These are phyloP conservation scores for Hippopotamus amphibius DNA, from an alignment of 2,113 vertebrate species.

Conservation along the genomic window DNA sequence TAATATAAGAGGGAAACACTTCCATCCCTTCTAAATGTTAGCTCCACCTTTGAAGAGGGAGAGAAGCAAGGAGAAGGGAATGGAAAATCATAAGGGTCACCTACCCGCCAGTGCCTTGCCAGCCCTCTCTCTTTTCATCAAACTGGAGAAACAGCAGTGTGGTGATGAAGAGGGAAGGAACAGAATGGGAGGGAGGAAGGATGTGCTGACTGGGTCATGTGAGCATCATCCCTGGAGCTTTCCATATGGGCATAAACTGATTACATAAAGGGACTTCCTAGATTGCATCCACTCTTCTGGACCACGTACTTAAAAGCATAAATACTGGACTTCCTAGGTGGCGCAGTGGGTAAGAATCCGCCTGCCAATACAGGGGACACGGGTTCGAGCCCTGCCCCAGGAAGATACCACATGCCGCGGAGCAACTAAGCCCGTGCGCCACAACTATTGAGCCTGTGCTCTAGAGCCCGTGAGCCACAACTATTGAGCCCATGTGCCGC, in stretches of 20 bases:
- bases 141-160: neutral
- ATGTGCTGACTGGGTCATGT: neutral
- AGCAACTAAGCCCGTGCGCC: too few relatives aligned
- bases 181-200: neutral
- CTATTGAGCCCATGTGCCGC: too few relatives aligned
- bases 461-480: too few relatives aligned
- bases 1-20: neutral
- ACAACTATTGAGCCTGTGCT: too few relatives aligned
- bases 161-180: neutral
- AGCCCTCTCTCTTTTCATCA: neutral
- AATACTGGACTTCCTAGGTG: neutral
- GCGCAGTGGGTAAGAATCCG: too few relatives aligned
- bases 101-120: neutral
- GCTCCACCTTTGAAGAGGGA: neutral
- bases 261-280: neutral
- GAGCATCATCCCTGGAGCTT: neutral
- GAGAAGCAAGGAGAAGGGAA: neutral
- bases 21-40: neutral
- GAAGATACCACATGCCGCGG: too few relatives aligned
- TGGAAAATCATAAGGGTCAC: neutral
- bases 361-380: too few relatives aligned
- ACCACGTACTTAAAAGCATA: neutral
- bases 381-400: too few relatives aligned
- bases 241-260: neutral
- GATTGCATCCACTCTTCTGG: neutral